Evolutionary conservation across 1,140 invertebrate genomes (phyloP).

Genomic region (Ganaspis sp.): DNA sequence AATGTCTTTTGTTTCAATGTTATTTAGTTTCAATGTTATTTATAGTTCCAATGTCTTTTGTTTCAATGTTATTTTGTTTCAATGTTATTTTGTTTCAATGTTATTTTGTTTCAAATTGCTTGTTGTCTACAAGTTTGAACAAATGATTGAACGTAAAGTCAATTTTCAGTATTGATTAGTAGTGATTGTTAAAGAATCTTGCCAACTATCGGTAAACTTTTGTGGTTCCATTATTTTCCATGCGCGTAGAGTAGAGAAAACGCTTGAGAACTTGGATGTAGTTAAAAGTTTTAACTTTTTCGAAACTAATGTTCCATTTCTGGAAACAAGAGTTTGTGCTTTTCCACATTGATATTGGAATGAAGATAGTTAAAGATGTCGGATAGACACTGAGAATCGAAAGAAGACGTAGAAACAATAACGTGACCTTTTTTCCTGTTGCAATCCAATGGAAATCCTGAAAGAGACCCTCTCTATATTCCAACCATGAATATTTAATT

Average conservation of each 20-base stretch:
- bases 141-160: too few species aligned
- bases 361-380: neutral
- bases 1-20: too few species aligned
- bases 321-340: neutral
- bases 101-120: too few species aligned
- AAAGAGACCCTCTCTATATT: neutral
- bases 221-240: too few species aligned
- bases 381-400: neutral
- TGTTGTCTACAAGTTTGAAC: too few species aligned
- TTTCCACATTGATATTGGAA: neutral
- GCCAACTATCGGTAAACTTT: neutral
- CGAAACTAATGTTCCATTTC: neutral
- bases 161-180: too few species aligned
- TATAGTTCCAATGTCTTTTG: too few species aligned
- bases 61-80: too few species aligned
- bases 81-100: too few species aligned
- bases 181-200: neutral
- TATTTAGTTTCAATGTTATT: too few species aligned
- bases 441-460: neutral
- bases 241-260: too few species aligned
- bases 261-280: neutral
- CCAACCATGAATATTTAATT: neutral
- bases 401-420: neutral
- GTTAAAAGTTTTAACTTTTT: neutral
- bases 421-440: neutral